Evolutionary conservation across 2,888 invertebrate species (phyloP), one percentile per base, ranked within the genome.

Genomic region (Pediacus dermestoides): DNA sequence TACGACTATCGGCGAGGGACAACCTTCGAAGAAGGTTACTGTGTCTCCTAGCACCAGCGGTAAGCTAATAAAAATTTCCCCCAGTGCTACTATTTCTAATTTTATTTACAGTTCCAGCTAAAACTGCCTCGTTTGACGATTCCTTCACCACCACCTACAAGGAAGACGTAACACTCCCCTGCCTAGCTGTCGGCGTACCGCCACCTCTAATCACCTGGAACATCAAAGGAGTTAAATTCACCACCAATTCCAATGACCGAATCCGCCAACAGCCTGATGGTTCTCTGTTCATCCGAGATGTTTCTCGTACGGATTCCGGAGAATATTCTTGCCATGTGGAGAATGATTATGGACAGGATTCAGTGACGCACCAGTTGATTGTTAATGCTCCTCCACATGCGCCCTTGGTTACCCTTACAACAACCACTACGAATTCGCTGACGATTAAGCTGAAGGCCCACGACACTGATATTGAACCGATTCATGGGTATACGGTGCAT

Each of bases 311-410:
- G 45, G 94, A 95, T 71, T 90, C 91, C 36, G 94, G 92, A 36
- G 93, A 94, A 70, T 95, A 95, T 67, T 86, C 91, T 0, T 95
- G 95, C 70, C 84, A 85, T 56, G 93, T 92, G 10, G 88, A 91
- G 65, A 95, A 95, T 70, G 83, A 85, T 13, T 90, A 90, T 67
- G 94, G 94, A 32, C 87, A 89, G 53, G 94, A 94, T 61, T 88
- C 89, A 9, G 90, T 94, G 33, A 88, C 88, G 0, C 92, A 93
- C 68, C 85, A 87, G 38, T 76, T 95, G 34, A 81, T 89, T 48
- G 90, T 95, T 1, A 85, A 88, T 56, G 64, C 86, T 42, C 86
- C 87, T 35, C 87, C 87, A 7, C 81, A 83, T 61, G 81, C 85
- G 6, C 86, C 86, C 9, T 55, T 58, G 28, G 66, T 68, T 68